Evolutionary conservation across 2,888 invertebrate genomes (phyloP).

Genomic region (Chloroclystis v-ata): DNA sequence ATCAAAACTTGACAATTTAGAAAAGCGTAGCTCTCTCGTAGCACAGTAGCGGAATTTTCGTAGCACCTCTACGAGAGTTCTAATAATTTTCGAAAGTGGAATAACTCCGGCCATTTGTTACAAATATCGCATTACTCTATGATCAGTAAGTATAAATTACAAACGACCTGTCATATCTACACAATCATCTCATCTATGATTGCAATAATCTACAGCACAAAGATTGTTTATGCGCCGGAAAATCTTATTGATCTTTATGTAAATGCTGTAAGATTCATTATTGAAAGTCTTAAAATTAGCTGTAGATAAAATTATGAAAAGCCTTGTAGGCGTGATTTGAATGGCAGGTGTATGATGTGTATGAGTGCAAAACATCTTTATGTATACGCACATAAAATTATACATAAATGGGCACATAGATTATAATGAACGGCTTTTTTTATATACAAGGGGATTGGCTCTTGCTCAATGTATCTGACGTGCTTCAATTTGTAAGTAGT

Average conservation of each 20-base stretch:
- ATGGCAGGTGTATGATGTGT: conserved; percentile 56
- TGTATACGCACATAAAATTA: conserved; percentile 34
- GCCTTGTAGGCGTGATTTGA: conserved; percentile 61
- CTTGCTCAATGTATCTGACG: not conserved
- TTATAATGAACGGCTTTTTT: conserved; percentile 2
- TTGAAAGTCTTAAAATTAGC: conserved; percentile 2
- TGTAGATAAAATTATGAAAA: conserved; percentile 18
- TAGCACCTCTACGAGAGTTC: conserved; percentile 15
- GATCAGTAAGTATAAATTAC: conserved; percentile 1
- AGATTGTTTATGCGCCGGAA: conserved; percentile 26
- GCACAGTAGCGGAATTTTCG: conserved; percentile 18
- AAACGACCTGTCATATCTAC: conserved; percentile 6
- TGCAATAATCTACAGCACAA: conserved; percentile 32
- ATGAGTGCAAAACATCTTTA: conserved; percentile 45
- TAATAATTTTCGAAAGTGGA: not conserved
- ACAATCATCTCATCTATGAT: conserved; percentile 33
- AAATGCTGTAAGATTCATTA: conserved; percentile 14
- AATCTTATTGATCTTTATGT: conserved; percentile 21
- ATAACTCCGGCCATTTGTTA: not conserved
- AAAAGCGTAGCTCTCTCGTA: conserved; percentile 14
- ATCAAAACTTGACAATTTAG: not conserved
- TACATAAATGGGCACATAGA: conserved; percentile 14
- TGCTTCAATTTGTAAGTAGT: no score
- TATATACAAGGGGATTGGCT: not conserved
- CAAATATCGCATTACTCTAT: not conserved